Percentiles rank a stretch among this genome's conserved stretches.
These are phyloP conservation scores for Nymphalis urticae DNA, from an alignment of 2,888 invertebrate genomes.

Conservation along the genomic window DNA sequence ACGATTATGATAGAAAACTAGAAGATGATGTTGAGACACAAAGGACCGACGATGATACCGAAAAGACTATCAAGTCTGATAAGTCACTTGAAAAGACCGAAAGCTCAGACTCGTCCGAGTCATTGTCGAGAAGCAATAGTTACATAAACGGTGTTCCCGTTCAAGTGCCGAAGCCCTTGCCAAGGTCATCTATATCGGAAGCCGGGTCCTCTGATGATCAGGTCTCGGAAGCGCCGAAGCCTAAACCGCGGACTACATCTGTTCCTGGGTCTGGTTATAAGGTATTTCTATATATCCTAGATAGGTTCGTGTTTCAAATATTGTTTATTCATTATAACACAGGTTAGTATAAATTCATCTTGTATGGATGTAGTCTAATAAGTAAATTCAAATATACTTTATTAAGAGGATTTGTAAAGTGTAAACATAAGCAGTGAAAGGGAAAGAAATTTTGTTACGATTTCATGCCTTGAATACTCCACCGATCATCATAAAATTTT, in stretches of 20 bases:
- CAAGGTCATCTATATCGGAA: constrained; percentile 89
- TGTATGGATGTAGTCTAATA: no score
- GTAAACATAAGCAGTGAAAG: no score
- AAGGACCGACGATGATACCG: constrained; percentile 42
- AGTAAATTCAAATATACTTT: no score
- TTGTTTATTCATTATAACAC: constrained; percentile 9
- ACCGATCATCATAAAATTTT: no score
- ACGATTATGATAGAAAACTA: constrained; percentile 52
- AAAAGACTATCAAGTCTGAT: constrained; percentile 38
- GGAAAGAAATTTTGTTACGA: no score
- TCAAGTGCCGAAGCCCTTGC: constrained; percentile 89
- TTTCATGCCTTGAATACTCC: no score
- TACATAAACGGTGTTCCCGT: constrained; percentile 73
- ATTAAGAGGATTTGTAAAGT: no score
- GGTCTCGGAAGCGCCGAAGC: constrained; percentile 70
- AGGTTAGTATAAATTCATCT: no score
- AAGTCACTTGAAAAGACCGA: constrained; percentile 57
- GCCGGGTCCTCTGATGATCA: constrained; percentile 78
- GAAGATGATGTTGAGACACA: constrained; percentile 44
- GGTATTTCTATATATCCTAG: constrained; percentile 73
- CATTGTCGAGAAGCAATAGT: constrained; percentile 68
- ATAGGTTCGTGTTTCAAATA: constrained; percentile 31
- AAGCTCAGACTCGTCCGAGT: constrained; percentile 64
- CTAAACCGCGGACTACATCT: constrained; percentile 87
- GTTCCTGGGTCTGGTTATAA: constrained; percentile 87